Base-by-base conservation (phyloP, 2,797 vertebrate species). In the Sebastes ruberrimus region DNA sequence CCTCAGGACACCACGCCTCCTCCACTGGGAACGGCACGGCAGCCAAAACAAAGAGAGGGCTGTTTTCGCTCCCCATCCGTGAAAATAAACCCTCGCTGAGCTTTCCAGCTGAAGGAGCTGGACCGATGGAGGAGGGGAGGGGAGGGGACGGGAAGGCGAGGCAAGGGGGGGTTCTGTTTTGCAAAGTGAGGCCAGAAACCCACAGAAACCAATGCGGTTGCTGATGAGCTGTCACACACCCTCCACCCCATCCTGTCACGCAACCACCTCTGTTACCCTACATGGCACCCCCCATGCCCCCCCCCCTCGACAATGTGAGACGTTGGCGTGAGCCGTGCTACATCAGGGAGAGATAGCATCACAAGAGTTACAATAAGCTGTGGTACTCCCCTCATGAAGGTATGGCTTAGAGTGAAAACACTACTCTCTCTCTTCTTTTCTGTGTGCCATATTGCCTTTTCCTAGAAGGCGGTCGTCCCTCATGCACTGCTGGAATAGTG, bases 1-100 rank as follows among this genome's bases (percentile, higher is more conserved):
- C 74, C 84, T 87, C 80, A 70, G 86, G 89, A 89, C 89, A 83
- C 85, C 22, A 67, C 73, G 70, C 86, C 92, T 87, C 84, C 86
- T 92, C 92, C 87, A 1, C 91, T 92, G 94, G 90, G 92, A 92
- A 87, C 68, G 62, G 83, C 72, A 74, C 89, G 28, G 87, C 92
- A 92, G 88, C 92, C 93, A 93, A 94, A 92, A 95, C 94, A 95
- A 95, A 94, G 90, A 92, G 74, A 88, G 71, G 79, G 86, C 91
- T 94, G 93, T 95, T 93, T 94, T 92, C 78, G 52, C 88, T 89
- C 91, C 86, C 88, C 91, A 82, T 90, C 91, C 88, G 71, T 90
- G 92, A 92, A 93, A 91, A 93, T 90, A 93, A 92, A 93, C 89
- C 87, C 87, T 89, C 2, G 56, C 88, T 57, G 81, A 89, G 92